Base-by-base conservation (phyloP, 1,140 invertebrate species). In the Drosophila tani region DNA sequence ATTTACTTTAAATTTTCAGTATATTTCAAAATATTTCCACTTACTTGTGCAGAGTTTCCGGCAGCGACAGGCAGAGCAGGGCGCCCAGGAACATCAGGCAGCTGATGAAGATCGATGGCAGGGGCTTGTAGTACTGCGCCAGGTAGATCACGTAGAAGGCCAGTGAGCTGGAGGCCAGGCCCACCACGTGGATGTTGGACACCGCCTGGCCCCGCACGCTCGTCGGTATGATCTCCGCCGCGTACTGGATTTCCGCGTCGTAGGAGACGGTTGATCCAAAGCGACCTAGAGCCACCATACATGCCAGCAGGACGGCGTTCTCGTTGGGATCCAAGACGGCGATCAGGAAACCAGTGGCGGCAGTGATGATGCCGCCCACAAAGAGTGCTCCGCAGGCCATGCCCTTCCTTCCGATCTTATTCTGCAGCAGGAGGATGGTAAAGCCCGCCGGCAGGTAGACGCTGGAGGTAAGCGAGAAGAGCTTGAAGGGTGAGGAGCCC, bases 221-320 rank as follows among this genome's bases (percentile, higher is more conserved):
- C 0, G 95, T 96, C 2, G 95, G 95, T 35, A 95, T 94, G 38
- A 95, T 92, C 79, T 96, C 95, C 2, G 95, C 94, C 9, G 95
- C 95, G 79, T 95, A 96, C 69, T 95, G 94, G 59, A 95, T 90
- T 82, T 94, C 88, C 2, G 95, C 94, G 80, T 95, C 94, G 80
- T 95, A 96, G 11, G 95, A 94, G 1, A 95, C 94, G 5, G 95
- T 95, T 17, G 95, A 93, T 14, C 94, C 94, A 64, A 95, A 94
- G 50, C 95, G 93, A n/a, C 95, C 95, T 56, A 95, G 74, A 3
- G 94, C 93, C 19, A 87, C 70, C 82, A 91, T 84, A 15, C 80
- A 45, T 9, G 85, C 85, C 29, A 91, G 24, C 7, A 91, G 43
- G 0, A 91, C 8, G 14, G 90, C 88, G 32, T 91, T 80, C 35